Evolutionary conservation across 2,113 vertebrate species (phyloP).

Genomic region (Phaethornis superciliosus): DNA sequence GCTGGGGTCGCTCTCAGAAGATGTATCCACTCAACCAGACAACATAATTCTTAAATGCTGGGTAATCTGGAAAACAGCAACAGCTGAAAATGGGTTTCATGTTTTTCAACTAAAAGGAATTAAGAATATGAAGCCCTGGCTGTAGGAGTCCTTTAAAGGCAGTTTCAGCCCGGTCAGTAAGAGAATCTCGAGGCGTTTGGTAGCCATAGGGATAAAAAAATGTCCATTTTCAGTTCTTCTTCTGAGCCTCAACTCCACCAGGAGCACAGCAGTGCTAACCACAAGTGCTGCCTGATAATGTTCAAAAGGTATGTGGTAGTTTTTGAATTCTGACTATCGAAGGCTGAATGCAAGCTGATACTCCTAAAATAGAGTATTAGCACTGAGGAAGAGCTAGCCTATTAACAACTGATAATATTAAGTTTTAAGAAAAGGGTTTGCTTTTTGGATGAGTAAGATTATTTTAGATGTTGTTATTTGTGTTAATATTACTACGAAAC

Average conservation of each 20-base stretch:
- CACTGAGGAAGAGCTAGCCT: not conserved
- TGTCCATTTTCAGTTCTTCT: not conserved
- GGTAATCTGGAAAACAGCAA: not conserved
- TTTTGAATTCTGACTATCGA: not conserved
- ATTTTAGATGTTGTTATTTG: not conserved
- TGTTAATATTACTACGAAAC: not conserved
- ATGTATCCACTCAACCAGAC: not conserved
- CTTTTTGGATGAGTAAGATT: not conserved
- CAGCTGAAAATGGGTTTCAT: not conserved
- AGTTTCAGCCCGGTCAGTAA: not conserved
- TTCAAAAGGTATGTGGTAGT: not conserved
- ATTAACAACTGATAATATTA: not conserved
- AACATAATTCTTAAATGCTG: not conserved
- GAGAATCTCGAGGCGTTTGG: not conserved
- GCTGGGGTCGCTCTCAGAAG: not conserved
- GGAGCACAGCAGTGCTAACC: not conserved
- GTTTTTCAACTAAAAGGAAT: not conserved
- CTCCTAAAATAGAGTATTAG: not conserved
- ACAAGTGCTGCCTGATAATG: accelerated
- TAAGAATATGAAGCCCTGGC: not conserved
- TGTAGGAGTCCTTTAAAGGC: not conserved
- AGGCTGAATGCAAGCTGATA: not conserved
- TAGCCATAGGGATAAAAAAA: not conserved
- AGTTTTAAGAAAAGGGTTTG: not conserved
- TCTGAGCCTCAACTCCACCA: not conserved